Evolutionary conservation across 2,113 vertebrate species (phyloP).

Genomic region (Panurus biarmicus): DNA sequence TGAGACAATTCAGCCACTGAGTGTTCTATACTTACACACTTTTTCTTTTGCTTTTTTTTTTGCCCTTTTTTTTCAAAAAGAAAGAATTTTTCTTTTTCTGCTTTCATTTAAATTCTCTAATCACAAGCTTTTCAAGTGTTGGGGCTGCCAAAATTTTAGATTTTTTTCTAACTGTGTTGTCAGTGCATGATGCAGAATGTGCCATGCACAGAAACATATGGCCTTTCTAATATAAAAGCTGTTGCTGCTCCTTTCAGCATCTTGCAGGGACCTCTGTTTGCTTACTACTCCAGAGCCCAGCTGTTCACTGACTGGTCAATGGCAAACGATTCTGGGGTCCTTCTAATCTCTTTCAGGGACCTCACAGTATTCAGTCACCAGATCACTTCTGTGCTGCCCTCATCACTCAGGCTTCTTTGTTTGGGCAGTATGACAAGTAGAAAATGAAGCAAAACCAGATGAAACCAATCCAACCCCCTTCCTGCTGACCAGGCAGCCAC

Average conservation of each 20-base stretch:
- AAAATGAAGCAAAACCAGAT: not conserved
- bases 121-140: not conserved
- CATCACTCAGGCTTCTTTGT: not conserved
- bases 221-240: not conserved
- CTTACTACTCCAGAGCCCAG: not conserved
- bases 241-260: not conserved
- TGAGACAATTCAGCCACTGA: not conserved
- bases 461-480: not conserved
- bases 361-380: not conserved
- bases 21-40: not conserved
- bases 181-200: not conserved
- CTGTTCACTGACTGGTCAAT: not conserved
- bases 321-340: rapidly evolving
- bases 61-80: rapidly evolving
- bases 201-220: not conserved
- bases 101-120: not conserved
- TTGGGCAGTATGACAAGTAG: not conserved
- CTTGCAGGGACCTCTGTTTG: not conserved
- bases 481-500: not conserved
- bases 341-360: not conserved
- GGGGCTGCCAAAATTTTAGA: not conserved
- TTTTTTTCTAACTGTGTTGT: not conserved
- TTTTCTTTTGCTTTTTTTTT: rapidly evolving
- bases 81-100: not conserved
- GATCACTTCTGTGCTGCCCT: not conserved